These are phyloP conservation scores for Tautogolabrus adspersus DNA, from an alignment of 2,113 vertebrate species.

Conservation along the genomic window DNA sequence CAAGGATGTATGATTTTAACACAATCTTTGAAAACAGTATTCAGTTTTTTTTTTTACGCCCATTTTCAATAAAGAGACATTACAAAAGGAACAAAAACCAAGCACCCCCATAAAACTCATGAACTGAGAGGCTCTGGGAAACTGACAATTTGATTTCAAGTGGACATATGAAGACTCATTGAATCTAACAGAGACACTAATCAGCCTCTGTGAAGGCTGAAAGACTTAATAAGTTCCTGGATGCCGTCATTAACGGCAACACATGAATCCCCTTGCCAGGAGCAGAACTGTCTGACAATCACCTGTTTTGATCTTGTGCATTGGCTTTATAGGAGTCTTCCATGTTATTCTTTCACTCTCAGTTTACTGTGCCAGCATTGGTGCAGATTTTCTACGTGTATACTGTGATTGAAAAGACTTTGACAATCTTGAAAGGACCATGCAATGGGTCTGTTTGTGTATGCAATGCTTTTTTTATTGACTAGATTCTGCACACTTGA, in stretches of 20 bases:
- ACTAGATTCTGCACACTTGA: constrained; percentile 65
- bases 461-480: constrained; percentile 60
- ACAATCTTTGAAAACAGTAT: constrained; percentile 76
- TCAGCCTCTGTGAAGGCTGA: constrained; percentile 33
- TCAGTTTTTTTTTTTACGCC: constrained; percentile 56
- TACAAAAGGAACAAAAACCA: constrained; percentile 70
- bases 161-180: constrained; percentile 45
- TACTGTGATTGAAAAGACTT: constrained; percentile 81
- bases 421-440: constrained; percentile 85
- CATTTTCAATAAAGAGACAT: constrained; percentile 40
- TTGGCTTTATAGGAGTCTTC: constrained; percentile 79
- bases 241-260: constrained; percentile 2
- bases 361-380: constrained; percentile 60
- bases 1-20: constrained; percentile 63
- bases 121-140: constrained; percentile 34
- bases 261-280: constrained; percentile 16
- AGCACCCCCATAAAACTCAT: constrained; percentile 27
- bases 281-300: constrained; percentile 75
- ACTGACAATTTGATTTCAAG: constrained; percentile 58
- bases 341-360: constrained; percentile 72
- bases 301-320: constrained; percentile 59
- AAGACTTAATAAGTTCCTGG: constrained; percentile 22
- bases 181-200: constrained; percentile 18
- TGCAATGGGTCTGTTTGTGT: constrained; percentile 70
- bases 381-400: constrained; percentile 67